Conservation (phyloP, 1,140 invertebrate species). For the Gonioctena quinquepunctata region DNA sequence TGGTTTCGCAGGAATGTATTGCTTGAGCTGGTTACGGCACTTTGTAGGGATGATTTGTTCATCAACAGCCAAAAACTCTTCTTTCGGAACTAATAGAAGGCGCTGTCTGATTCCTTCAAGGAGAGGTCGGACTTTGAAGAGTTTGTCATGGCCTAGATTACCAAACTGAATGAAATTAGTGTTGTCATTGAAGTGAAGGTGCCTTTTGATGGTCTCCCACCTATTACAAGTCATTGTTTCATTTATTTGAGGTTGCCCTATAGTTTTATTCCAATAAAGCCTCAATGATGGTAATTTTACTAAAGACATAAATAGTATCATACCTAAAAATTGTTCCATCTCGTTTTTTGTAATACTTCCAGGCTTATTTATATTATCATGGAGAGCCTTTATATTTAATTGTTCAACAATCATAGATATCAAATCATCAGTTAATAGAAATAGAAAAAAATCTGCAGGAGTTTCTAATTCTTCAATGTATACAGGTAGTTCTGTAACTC, state of each 20-base stretch:
- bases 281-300: not conserved
- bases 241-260: not conserved
- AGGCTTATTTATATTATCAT: constrained; percentile 3
- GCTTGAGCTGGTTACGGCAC: too few species aligned
- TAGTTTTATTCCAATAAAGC: not conserved
- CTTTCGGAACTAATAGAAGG: not conserved
- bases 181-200: constrained; percentile 19
- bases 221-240: constrained; percentile 7
- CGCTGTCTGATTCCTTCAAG: not conserved
- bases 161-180: not conserved
- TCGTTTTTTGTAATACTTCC: not conserved
- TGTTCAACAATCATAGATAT: not conserved
- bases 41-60: too few species aligned
- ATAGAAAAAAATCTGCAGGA: not conserved
- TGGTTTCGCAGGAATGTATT: too few species aligned
- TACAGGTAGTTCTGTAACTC: not conserved
- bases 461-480: not conserved
- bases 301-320: constrained; percentile 8
- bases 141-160: not conserved
- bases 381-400: not conserved
- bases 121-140: constrained; percentile 6
- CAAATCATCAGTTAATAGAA: not conserved
- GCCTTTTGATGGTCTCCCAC: not conserved
- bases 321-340: constrained; percentile 5
- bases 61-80: not conserved